Conservation (phyloP, 2,113 vertebrate species). For the Platycercus adscitus region DNA sequence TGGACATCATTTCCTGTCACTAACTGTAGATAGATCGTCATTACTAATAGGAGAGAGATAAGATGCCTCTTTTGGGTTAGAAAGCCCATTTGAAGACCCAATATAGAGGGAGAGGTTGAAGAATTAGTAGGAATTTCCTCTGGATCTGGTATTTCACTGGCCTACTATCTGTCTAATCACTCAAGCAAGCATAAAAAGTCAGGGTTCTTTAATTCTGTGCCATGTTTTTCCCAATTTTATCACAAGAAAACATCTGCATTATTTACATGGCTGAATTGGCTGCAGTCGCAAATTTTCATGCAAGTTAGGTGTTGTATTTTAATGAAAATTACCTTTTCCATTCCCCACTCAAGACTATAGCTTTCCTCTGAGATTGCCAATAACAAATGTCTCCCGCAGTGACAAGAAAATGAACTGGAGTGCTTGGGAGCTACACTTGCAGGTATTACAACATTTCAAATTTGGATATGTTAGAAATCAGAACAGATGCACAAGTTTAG, state of each 20-base stretch:
- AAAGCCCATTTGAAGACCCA: neutral
- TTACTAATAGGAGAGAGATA: neutral
- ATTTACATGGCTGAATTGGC: constrained; percentile 40
- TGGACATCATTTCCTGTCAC: neutral
- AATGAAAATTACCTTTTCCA: constrained; percentile 64
- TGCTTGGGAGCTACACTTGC: constrained; percentile 22
- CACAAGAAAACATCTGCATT: constrained; percentile 57
- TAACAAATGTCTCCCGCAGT: constrained; percentile 66
- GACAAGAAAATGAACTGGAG: constrained; percentile 63
- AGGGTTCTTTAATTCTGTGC: neutral
- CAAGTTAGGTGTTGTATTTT: constrained; percentile 39
- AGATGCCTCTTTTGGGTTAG: neutral
- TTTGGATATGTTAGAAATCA: neutral
- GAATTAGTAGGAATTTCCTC: neutral
- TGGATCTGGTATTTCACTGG: neutral
- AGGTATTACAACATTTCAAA: constrained; percentile 42
- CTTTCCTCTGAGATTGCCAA: constrained; percentile 52
- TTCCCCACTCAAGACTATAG: constrained; percentile 40
- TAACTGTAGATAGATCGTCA: neutral
- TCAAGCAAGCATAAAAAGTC: neutral
- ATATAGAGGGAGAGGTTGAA: neutral
- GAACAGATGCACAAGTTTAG: constrained; percentile 49
- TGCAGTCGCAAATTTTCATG: constrained; percentile 23
- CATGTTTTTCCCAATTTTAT: neutral
- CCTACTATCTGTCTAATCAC: neutral